Conservation (phyloP, 2,113 vertebrate species). For the Corythoichthys haematopterus region DNA sequence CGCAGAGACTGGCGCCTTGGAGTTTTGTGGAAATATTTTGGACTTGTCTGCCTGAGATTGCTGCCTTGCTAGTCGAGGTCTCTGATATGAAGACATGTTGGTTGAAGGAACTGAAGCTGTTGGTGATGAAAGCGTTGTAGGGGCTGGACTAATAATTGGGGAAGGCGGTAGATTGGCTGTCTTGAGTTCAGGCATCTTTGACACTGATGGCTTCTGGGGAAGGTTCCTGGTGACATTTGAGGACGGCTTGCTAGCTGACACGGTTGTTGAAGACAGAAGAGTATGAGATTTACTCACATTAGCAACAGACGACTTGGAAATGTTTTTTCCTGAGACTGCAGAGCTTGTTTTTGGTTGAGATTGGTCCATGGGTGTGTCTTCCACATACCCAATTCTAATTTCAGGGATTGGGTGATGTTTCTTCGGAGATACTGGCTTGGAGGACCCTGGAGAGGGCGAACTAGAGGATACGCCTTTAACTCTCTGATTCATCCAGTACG, state of each 20-base stretch:
- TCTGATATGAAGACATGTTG: constrained; percentile 24
- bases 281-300: constrained; percentile 45
- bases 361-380: constrained; percentile 50
- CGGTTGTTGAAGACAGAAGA: constrained; percentile 3
- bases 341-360: constrained; percentile 67
- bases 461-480: constrained; percentile 34
- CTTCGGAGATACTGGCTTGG: constrained; percentile 33
- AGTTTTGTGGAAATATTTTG: constrained; percentile 31
- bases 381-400: constrained; percentile 62
- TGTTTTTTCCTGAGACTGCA: constrained; percentile 65
- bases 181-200: constrained; percentile 43
- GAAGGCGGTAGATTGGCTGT: constrained; percentile 42
- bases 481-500: constrained; percentile 68
- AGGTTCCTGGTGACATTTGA: constrained; percentile 28
- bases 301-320: constrained; percentile 61
- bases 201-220: constrained; percentile 31
- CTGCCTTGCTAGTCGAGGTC: constrained; percentile 52
- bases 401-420: constrained; percentile 49
- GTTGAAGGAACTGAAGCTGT: constrained; percentile 14
- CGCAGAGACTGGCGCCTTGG: constrained; percentile 8
- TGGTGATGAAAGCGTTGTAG: constrained; percentile 2
- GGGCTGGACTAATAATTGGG: constrained; percentile 9
- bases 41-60: constrained; percentile 47
- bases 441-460: constrained; percentile 44
- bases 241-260: constrained; percentile 13